These are phyloP conservation scores for Puffinus mauretanicus DNA, from an alignment of 2,113 vertebrate species.

Conservation along the genomic window DNA sequence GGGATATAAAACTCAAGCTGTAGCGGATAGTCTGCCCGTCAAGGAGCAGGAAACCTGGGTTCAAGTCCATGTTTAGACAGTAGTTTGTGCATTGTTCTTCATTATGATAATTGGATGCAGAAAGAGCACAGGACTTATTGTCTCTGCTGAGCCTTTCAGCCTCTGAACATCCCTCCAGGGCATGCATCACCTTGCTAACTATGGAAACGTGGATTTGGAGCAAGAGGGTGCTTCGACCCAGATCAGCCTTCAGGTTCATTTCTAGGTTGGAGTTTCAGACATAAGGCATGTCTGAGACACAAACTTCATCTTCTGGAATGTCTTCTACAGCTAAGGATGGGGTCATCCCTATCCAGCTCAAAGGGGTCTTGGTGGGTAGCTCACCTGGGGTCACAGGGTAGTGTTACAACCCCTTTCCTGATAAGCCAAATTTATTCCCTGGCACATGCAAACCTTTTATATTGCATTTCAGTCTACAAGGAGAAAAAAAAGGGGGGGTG, in stretches of 20 bases:
- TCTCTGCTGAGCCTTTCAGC: background rate
- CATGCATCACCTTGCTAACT: background rate
- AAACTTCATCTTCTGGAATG: background rate
- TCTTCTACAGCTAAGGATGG: background rate
- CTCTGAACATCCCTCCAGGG: background rate
- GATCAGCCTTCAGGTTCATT: background rate
- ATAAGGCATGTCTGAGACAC: background rate
- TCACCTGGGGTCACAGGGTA: background rate
- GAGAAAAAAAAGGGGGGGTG: background rate
- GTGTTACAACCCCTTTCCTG: background rate
- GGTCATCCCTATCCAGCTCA: background rate
- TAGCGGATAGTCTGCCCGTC: fast-evolving
- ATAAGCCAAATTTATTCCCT: background rate
- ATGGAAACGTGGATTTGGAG: background rate
- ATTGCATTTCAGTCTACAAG: background rate
- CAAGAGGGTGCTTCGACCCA: background rate
- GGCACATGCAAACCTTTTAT: background rate
- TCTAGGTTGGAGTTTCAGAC: background rate
- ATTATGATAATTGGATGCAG: background rate
- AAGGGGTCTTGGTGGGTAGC: background rate
- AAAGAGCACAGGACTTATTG: background rate
- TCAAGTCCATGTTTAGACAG: background rate
- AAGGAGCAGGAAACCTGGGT: background rate
- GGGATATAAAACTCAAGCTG: background rate
- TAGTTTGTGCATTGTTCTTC: background rate